Evolutionary conservation across 2,797 vertebrate genomes (phyloP), one percentile per base, ranked within the genome.

Genomic region (Xenopus petersii): DNA sequence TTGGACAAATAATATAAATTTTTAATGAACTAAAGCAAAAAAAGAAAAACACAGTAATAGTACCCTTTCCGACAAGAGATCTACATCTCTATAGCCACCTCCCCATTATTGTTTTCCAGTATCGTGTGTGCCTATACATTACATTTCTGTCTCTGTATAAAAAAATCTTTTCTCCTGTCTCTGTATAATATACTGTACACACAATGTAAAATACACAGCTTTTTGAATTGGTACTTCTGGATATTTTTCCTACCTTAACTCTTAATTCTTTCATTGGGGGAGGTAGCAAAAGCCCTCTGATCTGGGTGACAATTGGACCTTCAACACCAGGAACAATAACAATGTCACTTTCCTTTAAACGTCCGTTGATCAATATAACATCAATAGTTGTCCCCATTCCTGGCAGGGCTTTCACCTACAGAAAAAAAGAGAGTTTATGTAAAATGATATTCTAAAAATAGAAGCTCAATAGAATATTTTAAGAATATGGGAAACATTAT

Each of bases 341-440:
- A 42, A 95, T 98, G 75, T 98, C 94, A 2, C 98, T 95, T 86
- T 99, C 98, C 36, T 91, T 90, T 82, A 99, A 88, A 0, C 84
- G 46, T 0, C 97, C 98, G 11, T 99, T 99, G 70, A 98, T 98
- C 75, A 99, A 83, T 84, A 99, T 98, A 15, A 99, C 96, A 69
- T 99, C 98, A 83, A 99, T 98, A 1, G 98, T 99, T 1, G 98
- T 99, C 47, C 97, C 98, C 97, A 99, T 98, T 9, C 98, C 97
- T 1, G 97, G 96, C 54, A 99, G 90, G 15, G 97, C 96, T 87
- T 99, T 99, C 7, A 99, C 97, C 97, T 99, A 80, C 17, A 59
- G n/a, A 79, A 30, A 80, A 0, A 13, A 17, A 30, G 26, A 30
- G 26, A 30, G 2, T 30, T 30, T 30, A 30, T 30, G 13, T 56